A percentile compares a stretch with the other conserved stretches of the same genome.
These are phyloP conservation scores for Hypocryptadius cinnamomeus DNA, from an alignment of 2,113 vertebrate genomes.

Conservation along the genomic window DNA sequence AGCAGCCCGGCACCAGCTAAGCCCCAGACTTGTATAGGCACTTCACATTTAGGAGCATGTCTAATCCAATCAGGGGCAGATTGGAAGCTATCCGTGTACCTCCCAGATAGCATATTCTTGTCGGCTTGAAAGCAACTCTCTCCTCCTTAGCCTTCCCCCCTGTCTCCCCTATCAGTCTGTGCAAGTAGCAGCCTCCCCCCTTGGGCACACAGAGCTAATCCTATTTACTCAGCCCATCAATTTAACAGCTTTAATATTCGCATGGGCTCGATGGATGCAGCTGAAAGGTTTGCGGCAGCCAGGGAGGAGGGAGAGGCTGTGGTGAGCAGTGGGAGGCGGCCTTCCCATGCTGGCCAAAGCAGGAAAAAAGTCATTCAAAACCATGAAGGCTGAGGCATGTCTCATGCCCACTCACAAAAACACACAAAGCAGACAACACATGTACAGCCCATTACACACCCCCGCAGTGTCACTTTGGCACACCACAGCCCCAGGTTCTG, in stretches of 20 bases:
- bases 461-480: neutral
- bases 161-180: slow-evolving; percentile 58
- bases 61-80: slow-evolving; percentile 79
- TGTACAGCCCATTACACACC: neutral
- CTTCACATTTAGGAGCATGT: slow-evolving; percentile 75
- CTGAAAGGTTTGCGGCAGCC: slow-evolving; percentile 20
- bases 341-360: slow-evolving; percentile 28
- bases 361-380: neutral
- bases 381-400: neutral
- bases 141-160: slow-evolving; percentile 57
- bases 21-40: slow-evolving; percentile 64
- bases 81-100: slow-evolving; percentile 74
- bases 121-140: slow-evolving; percentile 51
- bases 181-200: slow-evolving; percentile 58
- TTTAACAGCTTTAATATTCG: slow-evolving; percentile 83
- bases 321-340: slow-evolving; percentile 21
- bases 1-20: slow-evolving; percentile 58
- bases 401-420: neutral
- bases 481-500: neutral
- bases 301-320: neutral
- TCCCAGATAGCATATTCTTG: slow-evolving; percentile 74
- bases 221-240: slow-evolving; percentile 75
- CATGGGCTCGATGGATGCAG: slow-evolving; percentile 58
- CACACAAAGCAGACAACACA: neutral
- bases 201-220: slow-evolving; percentile 72